Evolutionary conservation across 2,113 vertebrate genomes (phyloP).

Genomic region (Hemibagrus wyckioides): DNA sequence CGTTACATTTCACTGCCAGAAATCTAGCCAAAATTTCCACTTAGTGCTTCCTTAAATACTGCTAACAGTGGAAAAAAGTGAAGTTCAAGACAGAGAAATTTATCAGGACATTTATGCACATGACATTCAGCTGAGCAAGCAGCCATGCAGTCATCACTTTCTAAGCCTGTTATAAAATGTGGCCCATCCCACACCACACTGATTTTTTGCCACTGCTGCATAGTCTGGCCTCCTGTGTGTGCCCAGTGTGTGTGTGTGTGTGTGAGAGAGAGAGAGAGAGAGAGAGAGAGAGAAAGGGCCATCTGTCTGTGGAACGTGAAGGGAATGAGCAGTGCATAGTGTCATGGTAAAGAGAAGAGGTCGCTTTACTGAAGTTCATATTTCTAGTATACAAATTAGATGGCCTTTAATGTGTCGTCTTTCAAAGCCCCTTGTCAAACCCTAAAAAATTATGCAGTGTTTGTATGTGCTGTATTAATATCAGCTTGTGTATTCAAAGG

Average conservation of each 20-base stretch:
- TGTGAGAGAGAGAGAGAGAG: neutral
- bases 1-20: neutral
- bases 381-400: neutral
- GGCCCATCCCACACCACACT: neutral
- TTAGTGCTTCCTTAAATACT: neutral
- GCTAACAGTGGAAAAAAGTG: neutral
- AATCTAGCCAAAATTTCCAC: neutral
- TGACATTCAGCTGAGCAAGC: neutral
- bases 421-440: neutral
- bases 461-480: neutral
- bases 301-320: slow-evolving; percentile 34
- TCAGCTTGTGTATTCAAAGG: neutral
- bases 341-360: neutral
- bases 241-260: neutral
- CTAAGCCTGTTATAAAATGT: neutral
- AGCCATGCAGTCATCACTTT: slow-evolving; percentile 1
- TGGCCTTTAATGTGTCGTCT: neutral
- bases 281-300: slow-evolving; percentile 16
- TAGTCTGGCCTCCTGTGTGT: slow-evolving; percentile 15
- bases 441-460: neutral
- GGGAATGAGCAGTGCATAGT: neutral
- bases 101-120: neutral
- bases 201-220: slow-evolving; percentile 24
- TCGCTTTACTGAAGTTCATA: neutral
- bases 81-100: neutral